Evolutionary conservation across 2,888 invertebrate genomes (phyloP), one percentile per base, ranked within the genome.

Genomic region (Thymelicus acteon): DNA sequence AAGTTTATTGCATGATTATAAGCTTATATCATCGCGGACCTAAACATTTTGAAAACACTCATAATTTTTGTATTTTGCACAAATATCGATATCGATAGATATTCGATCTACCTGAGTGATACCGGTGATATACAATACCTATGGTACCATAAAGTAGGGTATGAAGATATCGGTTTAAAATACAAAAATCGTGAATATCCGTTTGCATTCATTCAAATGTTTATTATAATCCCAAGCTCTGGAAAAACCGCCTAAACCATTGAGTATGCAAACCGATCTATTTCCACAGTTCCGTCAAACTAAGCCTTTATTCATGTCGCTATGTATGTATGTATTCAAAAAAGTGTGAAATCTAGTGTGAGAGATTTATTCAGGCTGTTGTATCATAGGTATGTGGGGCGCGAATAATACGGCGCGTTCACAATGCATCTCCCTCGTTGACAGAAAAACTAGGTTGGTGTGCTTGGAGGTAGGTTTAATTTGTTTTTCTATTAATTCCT

Each of bases 291-390:
- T 19, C 54, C 24, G 54, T 54, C 7, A 7, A 49, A 52, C 52
- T 3, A 10, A 54, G 54, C 24, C 8, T 58, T 58, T 31, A 58
- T 58, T 58, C 39, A 54, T 24, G 12, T 54, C 24, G 54, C 24
- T 54, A 24, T 54, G 54, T 54, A 54, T 49, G 49, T 15, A 63
- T 58, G 31, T 47, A 66, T 58, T 66, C 66, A 57, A 39, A 44
- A 61, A 58, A 44, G 54, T 54, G 61, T 60, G 67, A 60, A 67
- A 67, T 60, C 58, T 58, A 67, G 60, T 67, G 67, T 67, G 47
- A 49, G 60, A 39, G 49, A 60, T 66, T 54, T 49, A 60, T 60
- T 67, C 67, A 67, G 49, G 39, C 49, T 67, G 31, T 24, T 19
- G 48, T 47, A 24, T 39, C 19, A 44, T 67, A 19, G 19, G 19